Evolutionary conservation across 2,113 vertebrate genomes (phyloP), one percentile per base, ranked within the genome.

Genomic region (Rhagologus leucostigma): DNA sequence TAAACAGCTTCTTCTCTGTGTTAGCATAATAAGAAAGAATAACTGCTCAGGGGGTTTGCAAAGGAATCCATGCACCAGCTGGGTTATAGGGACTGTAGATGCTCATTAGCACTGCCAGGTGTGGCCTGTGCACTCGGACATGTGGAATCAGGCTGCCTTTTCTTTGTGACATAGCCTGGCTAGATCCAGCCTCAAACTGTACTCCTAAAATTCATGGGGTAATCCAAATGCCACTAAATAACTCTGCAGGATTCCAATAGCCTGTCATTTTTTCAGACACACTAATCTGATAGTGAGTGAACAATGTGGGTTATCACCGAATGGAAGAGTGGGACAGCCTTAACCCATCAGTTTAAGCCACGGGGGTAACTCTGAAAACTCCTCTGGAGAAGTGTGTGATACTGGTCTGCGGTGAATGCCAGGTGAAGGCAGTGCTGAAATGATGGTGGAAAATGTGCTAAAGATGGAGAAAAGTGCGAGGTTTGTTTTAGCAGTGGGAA

Each of bases 91-190:
- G 33, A 42, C 27, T 22, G 39, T 6, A 55, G 76, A 33, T 74
- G 30, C 37, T 87, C 2, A 1, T 90, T 87, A 92, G 19, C 14
- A 20, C n/a, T 88, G 39, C 29, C 23, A 11, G 27, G 21, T 42
- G 46, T 63, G 64, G 33, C 2, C 6, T 22, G 21, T 50, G 26
- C 23, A 27, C 74, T 82, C 71, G 65, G 71, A 41, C 3, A 1
- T 13, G 52, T 10, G 52, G 52, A 90, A 29, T n/a, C 44, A 93
- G 46, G 9, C 46, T 85, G 44, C 18, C 56, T 68, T 74, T 78
- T 39, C 56, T 55, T 67, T 13, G 7, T 16, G 7, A 32, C 0
- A 0, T 13, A 73, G 37, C 6, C 49, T 85, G 35, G 22, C 4
- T 85, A 73, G n/a, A 41, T 83, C 16, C 63, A 85, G 16, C 26